Evolutionary conservation across 2,113 vertebrate species (phyloP).

Genomic region (Pomatorhinus ruficollis): DNA sequence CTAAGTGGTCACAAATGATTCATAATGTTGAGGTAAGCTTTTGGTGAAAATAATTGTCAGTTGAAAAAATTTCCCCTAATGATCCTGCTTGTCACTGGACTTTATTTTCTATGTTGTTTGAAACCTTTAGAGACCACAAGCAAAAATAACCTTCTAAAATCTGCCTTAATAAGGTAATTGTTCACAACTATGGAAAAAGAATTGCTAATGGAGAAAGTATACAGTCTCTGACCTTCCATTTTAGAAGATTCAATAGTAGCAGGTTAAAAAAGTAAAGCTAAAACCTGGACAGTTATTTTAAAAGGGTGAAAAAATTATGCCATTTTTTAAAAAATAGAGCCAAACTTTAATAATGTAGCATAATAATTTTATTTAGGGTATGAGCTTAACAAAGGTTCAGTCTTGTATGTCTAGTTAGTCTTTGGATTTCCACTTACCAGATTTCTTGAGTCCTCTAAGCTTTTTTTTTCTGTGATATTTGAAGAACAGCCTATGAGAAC

Average conservation of each 20-base stretch:
- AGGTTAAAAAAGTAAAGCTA: not conserved
- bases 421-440: not conserved
- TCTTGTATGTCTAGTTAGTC: not conserved
- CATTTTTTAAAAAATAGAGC: not conserved
- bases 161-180: not conserved
- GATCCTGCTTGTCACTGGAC: constrained; percentile 45
- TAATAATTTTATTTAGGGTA: not conserved
- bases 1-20: constrained; percentile 77
- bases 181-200: constrained; percentile 9
- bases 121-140: constrained; percentile 9
- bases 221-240: constrained; percentile 29
- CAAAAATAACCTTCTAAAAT: not conserved
- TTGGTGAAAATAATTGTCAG: constrained; percentile 65
- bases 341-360: not conserved
- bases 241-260: constrained; percentile 1
- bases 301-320: not conserved
- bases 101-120: constrained; percentile 37
- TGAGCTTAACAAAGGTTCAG: not conserved
- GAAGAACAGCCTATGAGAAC: not conserved
- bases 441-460: not conserved
- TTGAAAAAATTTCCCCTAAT: constrained; percentile 43
- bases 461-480: not conserved
- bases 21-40: constrained; percentile 63
- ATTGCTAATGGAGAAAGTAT: constrained; percentile 19
- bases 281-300: constrained; percentile 1